phyloP scores from a whole-genome alignment of 2,797 vertebrate genomes.

The Gallinago solitaria region DNA sequence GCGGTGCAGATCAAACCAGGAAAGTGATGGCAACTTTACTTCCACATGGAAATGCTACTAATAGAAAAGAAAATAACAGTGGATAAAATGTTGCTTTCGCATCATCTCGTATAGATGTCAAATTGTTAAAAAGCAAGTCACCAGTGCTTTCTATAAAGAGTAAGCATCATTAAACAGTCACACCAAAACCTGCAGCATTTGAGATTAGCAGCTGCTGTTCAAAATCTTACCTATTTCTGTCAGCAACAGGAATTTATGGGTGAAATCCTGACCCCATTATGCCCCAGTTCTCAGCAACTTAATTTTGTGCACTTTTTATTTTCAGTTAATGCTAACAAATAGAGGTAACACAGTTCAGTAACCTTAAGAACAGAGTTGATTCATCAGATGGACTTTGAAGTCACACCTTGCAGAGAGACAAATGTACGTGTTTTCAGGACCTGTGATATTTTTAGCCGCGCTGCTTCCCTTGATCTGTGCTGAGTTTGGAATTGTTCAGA shows the following conservation, averaged over 20 bases:
- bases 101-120: neutral
- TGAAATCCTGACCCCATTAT: neutral
- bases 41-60: neutral
- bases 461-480: neutral
- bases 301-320: neutral
- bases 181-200: neutral
- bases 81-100: neutral
- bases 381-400: slow-evolving; percentile 23
- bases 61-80: neutral
- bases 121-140: neutral
- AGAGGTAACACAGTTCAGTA: neutral
- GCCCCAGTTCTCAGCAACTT: neutral
- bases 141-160: neutral
- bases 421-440: neutral
- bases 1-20: neutral
- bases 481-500: neutral
- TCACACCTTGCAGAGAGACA: slow-evolving; percentile 1
- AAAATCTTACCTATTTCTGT: neutral
- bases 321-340: neutral
- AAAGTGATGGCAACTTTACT: neutral
- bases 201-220: neutral
- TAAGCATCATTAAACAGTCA: neutral
- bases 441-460: slow-evolving; percentile 6
- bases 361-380: neutral
- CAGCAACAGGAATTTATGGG: neutral